Evolutionary conservation across 2,113 vertebrate genomes (phyloP).

Genomic region (Phylloscopus whistleri): DNA sequence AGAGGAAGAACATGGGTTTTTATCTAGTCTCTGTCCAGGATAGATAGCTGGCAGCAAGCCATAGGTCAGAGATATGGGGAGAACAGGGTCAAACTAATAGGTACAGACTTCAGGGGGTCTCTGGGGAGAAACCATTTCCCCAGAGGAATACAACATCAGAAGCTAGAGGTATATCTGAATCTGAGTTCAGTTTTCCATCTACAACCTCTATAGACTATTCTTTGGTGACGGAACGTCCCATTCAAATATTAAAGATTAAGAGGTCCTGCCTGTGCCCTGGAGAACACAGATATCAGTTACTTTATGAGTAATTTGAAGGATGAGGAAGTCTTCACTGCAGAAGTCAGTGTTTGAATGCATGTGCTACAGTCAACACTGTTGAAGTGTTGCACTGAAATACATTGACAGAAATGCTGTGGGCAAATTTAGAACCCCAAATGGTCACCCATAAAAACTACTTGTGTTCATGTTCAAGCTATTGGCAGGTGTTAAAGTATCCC

Average conservation of each 20-base stretch:
- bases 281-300: background rate
- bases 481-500: background rate
- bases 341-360: background rate
- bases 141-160: too few species aligned
- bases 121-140: too few species aligned
- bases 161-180: background rate
- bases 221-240: background rate
- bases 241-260: background rate
- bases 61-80: too few species aligned
- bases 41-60: too few species aligned
- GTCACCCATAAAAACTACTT: background rate
- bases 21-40: too few species aligned
- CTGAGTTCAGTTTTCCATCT: background rate
- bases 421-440: background rate
- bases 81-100: too few species aligned
- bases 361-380: background rate
- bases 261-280: background rate
- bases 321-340: background rate
- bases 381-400: background rate
- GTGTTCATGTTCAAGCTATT: background rate
- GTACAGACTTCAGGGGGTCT: too few species aligned
- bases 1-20: too few species aligned
- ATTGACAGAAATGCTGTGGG: background rate
- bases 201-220: background rate
- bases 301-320: background rate